Conservation (phyloP, 2,797 vertebrate genomes). For the Halcyon badia region DNA sequence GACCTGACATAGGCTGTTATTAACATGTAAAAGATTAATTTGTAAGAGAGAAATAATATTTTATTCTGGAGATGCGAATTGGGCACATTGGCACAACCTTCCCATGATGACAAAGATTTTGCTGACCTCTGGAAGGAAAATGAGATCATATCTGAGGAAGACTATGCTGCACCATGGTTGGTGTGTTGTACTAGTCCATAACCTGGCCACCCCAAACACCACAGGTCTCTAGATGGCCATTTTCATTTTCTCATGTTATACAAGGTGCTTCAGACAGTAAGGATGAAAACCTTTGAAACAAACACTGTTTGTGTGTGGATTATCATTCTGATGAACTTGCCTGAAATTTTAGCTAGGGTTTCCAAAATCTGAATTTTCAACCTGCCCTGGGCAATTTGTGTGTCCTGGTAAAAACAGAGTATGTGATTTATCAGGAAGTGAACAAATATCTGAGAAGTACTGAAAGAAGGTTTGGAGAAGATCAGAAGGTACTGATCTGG, state of each 20-base stretch:
- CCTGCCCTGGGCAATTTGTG: background rate
- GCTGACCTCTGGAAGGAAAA: background rate
- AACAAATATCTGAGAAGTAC: background rate
- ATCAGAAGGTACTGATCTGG: background rate
- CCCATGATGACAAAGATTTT: background rate
- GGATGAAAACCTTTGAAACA: background rate
- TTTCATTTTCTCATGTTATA: background rate
- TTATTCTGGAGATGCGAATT: background rate
- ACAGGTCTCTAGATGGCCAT: background rate
- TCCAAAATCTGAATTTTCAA: background rate
- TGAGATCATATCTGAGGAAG: background rate
- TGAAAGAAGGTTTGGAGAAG: background rate
- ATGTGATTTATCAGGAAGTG: background rate
- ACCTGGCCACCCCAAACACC: background rate
- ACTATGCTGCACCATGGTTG: background rate
- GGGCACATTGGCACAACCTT: background rate
- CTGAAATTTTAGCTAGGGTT: background rate
- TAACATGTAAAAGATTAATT: background rate
- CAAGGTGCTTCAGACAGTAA: background rate
- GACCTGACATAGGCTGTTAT: background rate
- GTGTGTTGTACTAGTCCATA: background rate
- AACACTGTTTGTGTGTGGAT: background rate
- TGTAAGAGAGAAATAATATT: background rate
- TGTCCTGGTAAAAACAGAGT: background rate
- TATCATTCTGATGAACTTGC: background rate